Evolutionary conservation across 37 sponge, comb jelly and placozoan species (phyloP), one percentile per base, ranked within the genome.

Genomic region (Hexactinellida sp.): DNA sequence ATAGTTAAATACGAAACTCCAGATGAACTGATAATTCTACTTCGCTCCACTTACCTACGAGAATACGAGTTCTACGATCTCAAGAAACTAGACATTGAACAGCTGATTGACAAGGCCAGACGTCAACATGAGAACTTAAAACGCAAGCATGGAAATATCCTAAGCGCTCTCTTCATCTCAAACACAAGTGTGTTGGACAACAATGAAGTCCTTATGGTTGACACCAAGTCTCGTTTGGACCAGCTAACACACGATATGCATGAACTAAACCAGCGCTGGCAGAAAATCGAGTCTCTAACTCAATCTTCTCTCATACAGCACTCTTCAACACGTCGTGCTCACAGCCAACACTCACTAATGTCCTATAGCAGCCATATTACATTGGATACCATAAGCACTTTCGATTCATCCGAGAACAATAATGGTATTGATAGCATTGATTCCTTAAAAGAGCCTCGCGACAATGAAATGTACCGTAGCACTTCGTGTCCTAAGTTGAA

Each of bases 101-200:
- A 32, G 76, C 76, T 63, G 76, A 63, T 63, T 63, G 28, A 25
- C 28, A 63, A 63, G 13, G 76, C 76, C 5, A 63, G 76, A 63
- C 76, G 76, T 63, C 76, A 63, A n/a, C 76, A 63, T 28, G 76
- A 63, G 3, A 63, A 23, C 34, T 63, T 63, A 23, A 63, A n/a
- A 63, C 76, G 76, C 3, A 63, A 63, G 34, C 76, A 63, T n/a
- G 76, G 76, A 25, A 63, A 63, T 63, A 63, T 63, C 76, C 30
- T 63, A 28, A 63, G 76, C 13, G 76, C 76, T 10, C 76, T 63
- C 5, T 63, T 63, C 30, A 63, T 63, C 25, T 63, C 76, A 10
- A 63, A 63, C 34, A 63, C 76, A 63, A 10, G 76, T 21, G 76
- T 63, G 3, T 63, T 63, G 76, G 76, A 63, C 34, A 63, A 63